Evolutionary conservation across 2,888 invertebrate genomes (phyloP), one percentile per base, ranked within the genome.

Genomic region (Microplitis deprimator): DNA sequence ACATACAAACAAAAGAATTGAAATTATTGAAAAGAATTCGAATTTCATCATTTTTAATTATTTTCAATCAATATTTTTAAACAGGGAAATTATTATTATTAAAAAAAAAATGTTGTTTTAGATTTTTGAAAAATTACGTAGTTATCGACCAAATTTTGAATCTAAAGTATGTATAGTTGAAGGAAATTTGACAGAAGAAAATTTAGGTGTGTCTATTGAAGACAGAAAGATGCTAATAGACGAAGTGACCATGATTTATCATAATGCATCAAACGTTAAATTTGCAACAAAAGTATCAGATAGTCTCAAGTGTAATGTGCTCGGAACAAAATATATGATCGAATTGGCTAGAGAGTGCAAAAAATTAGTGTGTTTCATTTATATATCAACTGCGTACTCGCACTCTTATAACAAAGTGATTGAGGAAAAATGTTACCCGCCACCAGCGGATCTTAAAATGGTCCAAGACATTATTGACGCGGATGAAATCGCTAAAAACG

Each of bases 371-470:
- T 78, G 80, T 5, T 88, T 86, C 62, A 20, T 83, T 5, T 83
- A 85, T 64, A 79, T 87, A 5, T 87, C 87, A 5, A 83, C 86
- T 8, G 85, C 84, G 1, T 87, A 79, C 75, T 82, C 86, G 0
- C 84, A 86, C 64, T 79, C 79, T 68, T 83, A 85, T 65, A 73
- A 73, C 5, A 6, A 72, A 38, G 73, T 79, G 8, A 77, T 84
- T 38, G 83, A 86, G 40, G 87, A 88, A 16, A 81, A 81, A 50
- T 86, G 85, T 80, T 86, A 87, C 78, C 72, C 81, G 0, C 61
- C 85, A 6, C 85, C 86, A 4, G 83, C 76, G 1, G 84, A 85
- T 59, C 17, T 84, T 5, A 84, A 85, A 17, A 80, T 84, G 74
- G 78, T 84, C 3, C 13, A 78, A 5, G 85, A 87, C 62, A 81